Evolutionary conservation across 2,888 invertebrate genomes (phyloP), one percentile per base, ranked within the genome.

Genomic region (Rotaria sp.): DNA sequence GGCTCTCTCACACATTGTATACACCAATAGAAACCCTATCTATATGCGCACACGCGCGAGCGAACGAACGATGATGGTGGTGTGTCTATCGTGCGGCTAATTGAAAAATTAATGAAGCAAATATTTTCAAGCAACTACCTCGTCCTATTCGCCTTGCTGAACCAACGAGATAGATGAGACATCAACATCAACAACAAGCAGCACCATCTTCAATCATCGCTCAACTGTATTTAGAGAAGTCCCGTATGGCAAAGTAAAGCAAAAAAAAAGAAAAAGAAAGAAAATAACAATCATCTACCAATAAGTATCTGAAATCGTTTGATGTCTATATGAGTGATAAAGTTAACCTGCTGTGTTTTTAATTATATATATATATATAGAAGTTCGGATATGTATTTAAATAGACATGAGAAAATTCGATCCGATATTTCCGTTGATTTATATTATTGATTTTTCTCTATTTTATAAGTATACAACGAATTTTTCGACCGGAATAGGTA

Each of bases 51-150:
- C 67, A 67, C 67, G 67, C 67, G 67, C 67, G 67, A 67, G 21
- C 67, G 21, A 67, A 67, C 67, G 67, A 67, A 67, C 67, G 67
- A 67, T 67, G 67, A 67, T 67, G 67, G 67, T 67, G 30, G 67
- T 15, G 35, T 35, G 67, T 67, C 67, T 67, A 67, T 67, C 67
- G 67, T 80, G 80, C 45, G 45, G 80, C 80, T 80, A 80, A 80
- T 80, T 80, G 80, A 80, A 80, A 80, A 80, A 80, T 80, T 80
- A 80, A 80, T 80, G 80, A 80, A 80, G 80, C 80, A 80, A 35
- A 80, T 80, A 80, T 80, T 67, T 67, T 80, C 80, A 80, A 80
- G 80, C 80, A 80, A 80, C 67, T 35, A 67, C 67, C 67, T 67
- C 67, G 38, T 67, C 52, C 52, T 52, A 52, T 52, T 67, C 67